Conservation (phyloP, 2,113 vertebrate genomes). For the Hydrolagus affinis region DNA sequence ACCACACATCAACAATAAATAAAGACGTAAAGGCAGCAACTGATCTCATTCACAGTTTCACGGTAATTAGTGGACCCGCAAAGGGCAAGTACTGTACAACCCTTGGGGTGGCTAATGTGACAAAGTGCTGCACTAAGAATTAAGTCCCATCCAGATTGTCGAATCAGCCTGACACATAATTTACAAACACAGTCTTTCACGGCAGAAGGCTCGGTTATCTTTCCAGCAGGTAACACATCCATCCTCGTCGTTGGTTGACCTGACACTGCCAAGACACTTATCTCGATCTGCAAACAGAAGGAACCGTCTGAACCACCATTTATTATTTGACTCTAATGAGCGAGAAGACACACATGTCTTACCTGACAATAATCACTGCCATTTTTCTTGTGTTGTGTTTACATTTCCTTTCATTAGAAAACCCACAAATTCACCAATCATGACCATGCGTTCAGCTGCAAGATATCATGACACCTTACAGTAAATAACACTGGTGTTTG, state of each 20-base stretch:
- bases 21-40: neutral
- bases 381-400: neutral
- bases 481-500: too few relatives aligned
- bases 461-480: too few relatives aligned
- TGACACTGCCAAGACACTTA: neutral
- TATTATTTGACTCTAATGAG: neutral
- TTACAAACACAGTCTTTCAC: neutral
- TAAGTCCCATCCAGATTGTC: neutral
- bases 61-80: neutral
- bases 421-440: neutral
- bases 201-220: neutral
- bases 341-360: too few relatives aligned
- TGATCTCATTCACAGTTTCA: neutral
- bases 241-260: neutral
- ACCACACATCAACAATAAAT: neutral
- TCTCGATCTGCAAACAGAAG: neutral
- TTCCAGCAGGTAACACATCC: neutral
- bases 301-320: neutral
- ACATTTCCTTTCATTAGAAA: neutral
- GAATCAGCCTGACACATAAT: neutral
- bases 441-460: too few relatives aligned
- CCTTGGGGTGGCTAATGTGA: neutral
- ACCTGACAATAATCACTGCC: neutral
- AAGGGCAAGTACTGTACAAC: neutral
- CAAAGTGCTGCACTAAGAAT: neutral